Conservation (phyloP, 2,797 vertebrate species). For the Ambastaia sidthimunki region DNA sequence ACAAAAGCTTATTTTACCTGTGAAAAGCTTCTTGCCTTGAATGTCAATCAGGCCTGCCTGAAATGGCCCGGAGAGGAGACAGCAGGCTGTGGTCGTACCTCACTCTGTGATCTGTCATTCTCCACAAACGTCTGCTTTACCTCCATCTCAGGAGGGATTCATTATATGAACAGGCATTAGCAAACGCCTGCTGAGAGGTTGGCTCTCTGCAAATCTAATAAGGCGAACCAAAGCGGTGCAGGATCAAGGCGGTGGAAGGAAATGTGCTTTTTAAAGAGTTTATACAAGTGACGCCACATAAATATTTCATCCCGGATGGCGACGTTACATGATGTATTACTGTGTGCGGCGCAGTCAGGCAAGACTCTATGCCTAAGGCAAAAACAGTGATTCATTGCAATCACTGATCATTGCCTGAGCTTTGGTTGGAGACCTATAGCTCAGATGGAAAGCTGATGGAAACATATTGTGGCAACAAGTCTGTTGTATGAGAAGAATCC, state of each 20-base stretch:
- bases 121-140: slow-evolving; percentile 52
- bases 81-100: slow-evolving; percentile 35
- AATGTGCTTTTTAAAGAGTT: slow-evolving; percentile 56
- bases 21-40: slow-evolving; percentile 39
- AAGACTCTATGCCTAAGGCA: slow-evolving; percentile 49
- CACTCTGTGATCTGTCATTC: slow-evolving; percentile 52
- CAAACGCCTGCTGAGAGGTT: slow-evolving; percentile 46
- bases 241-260: slow-evolving; percentile 41
- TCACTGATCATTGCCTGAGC: slow-evolving; percentile 55
- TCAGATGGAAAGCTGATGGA: slow-evolving; percentile 25
- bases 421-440: slow-evolving; percentile 31
- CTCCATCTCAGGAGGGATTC: slow-evolving; percentile 48
- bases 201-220: slow-evolving; percentile 53
- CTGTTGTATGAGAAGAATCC: neutral
- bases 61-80: slow-evolving; percentile 28
- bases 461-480: slow-evolving; percentile 37
- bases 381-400: slow-evolving; percentile 50
- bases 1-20: slow-evolving; percentile 40
- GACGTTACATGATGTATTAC: slow-evolving; percentile 54
- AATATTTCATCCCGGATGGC: slow-evolving; percentile 54
- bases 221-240: slow-evolving; percentile 39
- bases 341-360: slow-evolving; percentile 34
- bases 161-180: slow-evolving; percentile 58
- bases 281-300: slow-evolving; percentile 54
- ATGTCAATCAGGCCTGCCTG: slow-evolving; percentile 42